Evolutionary conservation across 2,113 vertebrate genomes (phyloP).

Genomic region (Peucedramus taeniatus): DNA sequence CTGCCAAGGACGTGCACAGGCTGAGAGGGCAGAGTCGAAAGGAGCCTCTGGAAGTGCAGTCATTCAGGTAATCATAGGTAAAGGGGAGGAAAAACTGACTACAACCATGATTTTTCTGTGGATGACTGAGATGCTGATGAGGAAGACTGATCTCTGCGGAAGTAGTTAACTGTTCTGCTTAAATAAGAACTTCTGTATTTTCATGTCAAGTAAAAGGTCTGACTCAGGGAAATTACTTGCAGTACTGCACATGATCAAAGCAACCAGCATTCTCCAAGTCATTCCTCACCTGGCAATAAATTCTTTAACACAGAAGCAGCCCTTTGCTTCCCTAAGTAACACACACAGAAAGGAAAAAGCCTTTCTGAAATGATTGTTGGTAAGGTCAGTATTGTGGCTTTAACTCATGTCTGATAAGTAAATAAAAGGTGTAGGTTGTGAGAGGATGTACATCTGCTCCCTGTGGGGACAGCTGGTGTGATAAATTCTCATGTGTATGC

Average conservation of each 20-base stretch:
- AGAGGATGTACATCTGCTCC: not conserved
- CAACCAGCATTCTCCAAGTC: not conserved
- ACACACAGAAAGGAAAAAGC: not conserved
- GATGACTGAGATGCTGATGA: not conserved
- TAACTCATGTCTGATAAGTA: not conserved
- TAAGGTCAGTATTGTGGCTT: not conserved
- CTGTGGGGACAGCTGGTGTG: not conserved
- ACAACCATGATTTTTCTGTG: not conserved
- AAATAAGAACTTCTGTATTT: not conserved
- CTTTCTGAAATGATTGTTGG: not conserved
- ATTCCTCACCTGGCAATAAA: not conserved
- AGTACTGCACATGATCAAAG: not conserved
- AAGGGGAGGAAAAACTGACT: not conserved
- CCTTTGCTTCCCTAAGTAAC: not conserved
- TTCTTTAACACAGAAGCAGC: not conserved
- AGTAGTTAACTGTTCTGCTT: not conserved
- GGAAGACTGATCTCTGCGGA: not conserved
- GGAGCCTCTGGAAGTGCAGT: constrained; percentile 91
- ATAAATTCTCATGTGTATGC: not conserved
- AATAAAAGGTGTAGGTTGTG: not conserved
- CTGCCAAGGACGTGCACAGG: constrained; percentile 93
- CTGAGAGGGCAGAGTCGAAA: constrained; percentile 90
- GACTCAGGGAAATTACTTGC: not conserved
- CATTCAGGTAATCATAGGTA: constrained; percentile 82
- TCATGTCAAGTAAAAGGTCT: not conserved